These are phyloP conservation scores for Sogatella furcifera DNA, from an alignment of 1,140 invertebrate species.

Conservation along the genomic window DNA sequence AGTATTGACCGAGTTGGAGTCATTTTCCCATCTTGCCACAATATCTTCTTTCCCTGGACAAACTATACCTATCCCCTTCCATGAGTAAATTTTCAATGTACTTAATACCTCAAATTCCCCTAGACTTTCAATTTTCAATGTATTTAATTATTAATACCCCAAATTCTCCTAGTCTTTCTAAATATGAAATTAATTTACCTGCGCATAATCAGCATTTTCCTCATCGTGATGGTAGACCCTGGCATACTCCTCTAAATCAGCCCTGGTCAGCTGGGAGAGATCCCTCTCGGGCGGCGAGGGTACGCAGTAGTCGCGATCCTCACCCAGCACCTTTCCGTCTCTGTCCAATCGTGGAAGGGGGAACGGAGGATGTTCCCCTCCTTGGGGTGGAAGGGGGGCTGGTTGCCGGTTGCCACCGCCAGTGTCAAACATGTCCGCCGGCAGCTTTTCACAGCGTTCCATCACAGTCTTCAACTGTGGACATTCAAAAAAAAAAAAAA, in stretches of 20 bases:
- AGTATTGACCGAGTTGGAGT: no score
- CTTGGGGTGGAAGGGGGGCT: constrained; percentile 17
- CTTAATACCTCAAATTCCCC: no score
- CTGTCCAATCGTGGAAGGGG: constrained; percentile 51
- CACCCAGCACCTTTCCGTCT: constrained; percentile 46
- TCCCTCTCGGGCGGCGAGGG: constrained; percentile 66
- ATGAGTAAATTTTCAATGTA: no score
- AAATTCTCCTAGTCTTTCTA: no score
- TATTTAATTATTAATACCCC: no score
- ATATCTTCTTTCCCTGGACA: no score
- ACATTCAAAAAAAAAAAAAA: constrained; percentile 12
- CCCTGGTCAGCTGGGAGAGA: constrained; percentile 44
- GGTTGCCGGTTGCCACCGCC: constrained; percentile 23
- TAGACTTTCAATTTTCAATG: no score
- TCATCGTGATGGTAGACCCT: constrained; percentile 37
- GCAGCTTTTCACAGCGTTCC: constrained; percentile 61
- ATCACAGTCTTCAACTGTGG: constrained; percentile 58
- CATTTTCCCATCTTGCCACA: no score
- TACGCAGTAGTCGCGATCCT: constrained; percentile 55
- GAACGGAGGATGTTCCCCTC: constrained; percentile 31
- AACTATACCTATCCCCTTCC: no score
- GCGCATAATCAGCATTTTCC: no score
- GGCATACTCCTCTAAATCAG: constrained; percentile 58
- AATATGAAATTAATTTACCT: no score
- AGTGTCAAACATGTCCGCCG: constrained; percentile 47